Evolutionary conservation across 2,113 vertebrate genomes (phyloP).

Genomic region (Ictalurus punctatus): DNA sequence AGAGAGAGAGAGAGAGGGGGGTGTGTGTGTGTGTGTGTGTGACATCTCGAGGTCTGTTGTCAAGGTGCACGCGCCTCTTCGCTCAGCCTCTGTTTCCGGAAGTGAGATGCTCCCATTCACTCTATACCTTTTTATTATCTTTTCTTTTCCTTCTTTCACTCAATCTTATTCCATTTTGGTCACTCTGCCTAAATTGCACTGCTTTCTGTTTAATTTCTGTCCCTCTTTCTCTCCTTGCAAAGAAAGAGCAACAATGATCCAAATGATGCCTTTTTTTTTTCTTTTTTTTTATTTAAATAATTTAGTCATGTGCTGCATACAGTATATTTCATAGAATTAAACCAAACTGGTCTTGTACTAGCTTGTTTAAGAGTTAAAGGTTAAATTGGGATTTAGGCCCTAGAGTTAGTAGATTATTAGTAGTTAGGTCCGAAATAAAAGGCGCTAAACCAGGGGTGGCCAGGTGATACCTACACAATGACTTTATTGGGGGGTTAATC

Average conservation of each 20-base stretch:
- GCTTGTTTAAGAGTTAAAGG: background rate
- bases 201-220: background rate
- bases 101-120: background rate
- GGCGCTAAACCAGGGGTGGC: background rate
- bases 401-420: background rate
- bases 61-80: background rate
- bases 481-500: background rate
- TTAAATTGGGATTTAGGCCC: background rate
- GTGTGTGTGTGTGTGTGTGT: no score
- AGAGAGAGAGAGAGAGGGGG: background rate
- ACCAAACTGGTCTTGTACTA: background rate
- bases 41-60: background rate
- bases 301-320: background rate
- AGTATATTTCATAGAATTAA: background rate
- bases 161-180: background rate
- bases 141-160: background rate
- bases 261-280: background rate
- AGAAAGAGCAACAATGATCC: background rate
- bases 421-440: background rate
- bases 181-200: background rate
- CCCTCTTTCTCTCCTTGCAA: background rate
- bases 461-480: background rate
- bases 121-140: background rate
- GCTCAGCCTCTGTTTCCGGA: slow-evolving; percentile 19
- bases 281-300: no score